phyloP scores from a whole-genome alignment of 2,888 invertebrate species.

The Bruchidius siliquastri region DNA sequence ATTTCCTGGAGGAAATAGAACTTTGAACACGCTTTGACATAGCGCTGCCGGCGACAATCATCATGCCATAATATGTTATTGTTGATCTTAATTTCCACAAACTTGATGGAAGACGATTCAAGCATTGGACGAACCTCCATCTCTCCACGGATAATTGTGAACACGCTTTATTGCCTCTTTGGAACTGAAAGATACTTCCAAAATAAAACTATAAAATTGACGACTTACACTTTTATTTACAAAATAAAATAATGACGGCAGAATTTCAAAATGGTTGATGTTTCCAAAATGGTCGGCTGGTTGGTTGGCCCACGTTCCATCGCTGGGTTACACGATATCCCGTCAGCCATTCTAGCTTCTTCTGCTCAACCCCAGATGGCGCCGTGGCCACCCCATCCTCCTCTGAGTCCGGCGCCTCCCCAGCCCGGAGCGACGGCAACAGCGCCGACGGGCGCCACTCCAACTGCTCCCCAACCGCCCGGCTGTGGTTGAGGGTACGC shows the following conservation, averaged over 20 bases:
- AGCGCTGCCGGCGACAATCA: too few relatives aligned
- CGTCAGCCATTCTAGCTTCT: constrained; percentile 1
- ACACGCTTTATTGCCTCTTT: too few relatives aligned
- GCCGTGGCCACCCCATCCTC: constrained; percentile 12
- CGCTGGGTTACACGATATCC: constrained; percentile 11
- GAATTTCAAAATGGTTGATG: not conserved
- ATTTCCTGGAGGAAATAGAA: too few relatives aligned
- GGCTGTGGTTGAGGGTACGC: constrained; percentile 12
- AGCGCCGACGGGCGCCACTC: constrained; percentile 6
- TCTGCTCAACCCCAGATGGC: constrained; percentile 16
- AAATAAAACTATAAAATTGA: not conserved
- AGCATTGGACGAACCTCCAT: too few relatives aligned
- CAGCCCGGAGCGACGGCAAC: constrained; percentile 11
- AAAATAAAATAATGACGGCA: not conserved
- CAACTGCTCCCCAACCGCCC: constrained; percentile 11
- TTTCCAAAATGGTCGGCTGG: not conserved
- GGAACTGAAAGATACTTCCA: not conserved
- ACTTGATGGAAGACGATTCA: too few relatives aligned
- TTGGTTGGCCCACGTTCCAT: not conserved
- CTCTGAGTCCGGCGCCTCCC: constrained; percentile 10
- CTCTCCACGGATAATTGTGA: too few relatives aligned
- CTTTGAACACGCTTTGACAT: too few relatives aligned
- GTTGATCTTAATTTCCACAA: too few relatives aligned
- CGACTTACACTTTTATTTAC: not conserved
- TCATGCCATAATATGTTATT: too few relatives aligned